A percentile compares a stretch with the other conserved stretches of the same genome.
Evolutionary conservation across 2,113 vertebrate species (phyloP).

Genomic region (Catharus fuscescens): DNA sequence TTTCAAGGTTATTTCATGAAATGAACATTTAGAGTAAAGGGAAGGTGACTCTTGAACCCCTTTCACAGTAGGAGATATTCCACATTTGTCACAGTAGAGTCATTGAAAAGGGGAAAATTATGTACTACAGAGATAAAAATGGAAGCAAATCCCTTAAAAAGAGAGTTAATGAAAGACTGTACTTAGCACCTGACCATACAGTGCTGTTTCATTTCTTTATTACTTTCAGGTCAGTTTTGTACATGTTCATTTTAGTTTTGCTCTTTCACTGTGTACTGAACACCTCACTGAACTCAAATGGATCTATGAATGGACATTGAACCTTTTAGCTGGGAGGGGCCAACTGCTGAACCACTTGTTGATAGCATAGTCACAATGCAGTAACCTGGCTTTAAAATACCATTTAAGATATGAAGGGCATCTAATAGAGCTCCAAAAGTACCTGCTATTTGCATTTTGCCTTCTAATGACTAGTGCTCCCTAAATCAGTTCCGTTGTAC

Average conservation of each 20-base stretch:
- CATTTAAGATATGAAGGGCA: neutral
- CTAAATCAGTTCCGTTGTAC: neutral
- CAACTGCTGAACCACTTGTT: neutral
- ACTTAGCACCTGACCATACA: neutral
- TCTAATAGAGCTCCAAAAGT: neutral
- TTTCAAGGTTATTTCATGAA: neutral
- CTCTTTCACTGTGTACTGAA: neutral
- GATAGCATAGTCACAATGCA: neutral
- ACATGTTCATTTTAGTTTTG: neutral
- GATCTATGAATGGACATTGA: neutral
- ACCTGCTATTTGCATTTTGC: neutral
- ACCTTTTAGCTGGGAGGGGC: neutral
- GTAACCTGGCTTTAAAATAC: neutral
- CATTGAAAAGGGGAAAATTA: neutral
- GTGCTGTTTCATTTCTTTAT: neutral
- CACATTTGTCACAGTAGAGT: neutral
- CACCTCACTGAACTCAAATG: neutral
- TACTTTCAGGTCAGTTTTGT: neutral
- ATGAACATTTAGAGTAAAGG: neutral
- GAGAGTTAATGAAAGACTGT: neutral
- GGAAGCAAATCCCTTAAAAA: neutral
- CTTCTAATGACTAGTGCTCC: neutral
- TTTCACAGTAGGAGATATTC: neutral
- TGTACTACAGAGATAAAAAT: neutral
- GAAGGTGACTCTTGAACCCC: neutral